Base-by-base conservation (phyloP, 2,797 vertebrate genomes). In the Petrocephalus sullivani region DNA sequence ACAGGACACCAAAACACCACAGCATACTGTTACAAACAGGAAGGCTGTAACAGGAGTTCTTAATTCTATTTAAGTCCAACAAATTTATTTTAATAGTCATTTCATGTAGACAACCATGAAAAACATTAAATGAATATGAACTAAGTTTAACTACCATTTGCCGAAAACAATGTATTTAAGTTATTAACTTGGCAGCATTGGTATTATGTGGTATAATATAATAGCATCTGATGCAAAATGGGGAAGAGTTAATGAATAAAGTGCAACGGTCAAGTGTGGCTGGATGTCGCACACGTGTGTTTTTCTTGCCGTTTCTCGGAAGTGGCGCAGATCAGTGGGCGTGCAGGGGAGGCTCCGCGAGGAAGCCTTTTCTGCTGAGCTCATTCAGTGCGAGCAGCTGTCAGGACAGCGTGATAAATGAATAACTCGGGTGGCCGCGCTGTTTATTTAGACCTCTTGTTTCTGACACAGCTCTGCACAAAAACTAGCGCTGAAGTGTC, bases 361-460 rank as follows among this genome's bases (percentile, higher is more conserved):
- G 93, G 92, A 94, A 93, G 94, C 92, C 88, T 61, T 89, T 91
- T 64, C 89, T 78, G 84, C 78, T 57, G 28, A 54, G 81, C 81
- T 87, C 89, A 56, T 87, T 89, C 84, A 78, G 61, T 83, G 46
- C 56, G 87, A 60, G n/a, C 81, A 91, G 93, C 94, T 95, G 95
- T 96, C 94, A 95, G 87, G 90, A 89, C 87, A 28, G 89, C 58
- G 91, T 97, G 97, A 97, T 97, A 95, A 96, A 98, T 97, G 95
- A 93, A 96, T 90, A 92, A 91, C 95, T 95, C 94, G 88, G 53
- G 93, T 90, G 94, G 96, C 94, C 95, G 89, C 90, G 90, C 91
- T 95, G 94, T 97, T 97, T 97, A 95, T 96, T 96, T 95, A 97
- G 95, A 92, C 94, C 96, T 96, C 96, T 96, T 96, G 96, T 96